Conservation (phyloP, 2,113 vertebrate genomes). For the Fulmarus glacialis region DNA sequence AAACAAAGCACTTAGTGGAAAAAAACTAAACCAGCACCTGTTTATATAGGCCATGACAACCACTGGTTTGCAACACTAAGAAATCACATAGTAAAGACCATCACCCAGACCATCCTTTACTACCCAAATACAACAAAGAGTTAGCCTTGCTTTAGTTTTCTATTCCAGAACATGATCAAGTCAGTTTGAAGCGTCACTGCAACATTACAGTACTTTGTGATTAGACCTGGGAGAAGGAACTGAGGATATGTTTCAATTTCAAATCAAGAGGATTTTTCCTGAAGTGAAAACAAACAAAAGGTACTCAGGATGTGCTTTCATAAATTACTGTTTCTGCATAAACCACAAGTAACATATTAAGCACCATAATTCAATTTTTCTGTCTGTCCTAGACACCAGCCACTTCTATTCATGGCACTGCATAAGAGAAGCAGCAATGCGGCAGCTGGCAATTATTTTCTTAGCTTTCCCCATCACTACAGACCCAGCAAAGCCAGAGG, state of each 20-base stretch:
- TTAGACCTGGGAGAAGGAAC: not conserved
- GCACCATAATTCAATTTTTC: slow-evolving; percentile 34
- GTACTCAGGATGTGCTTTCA: not conserved
- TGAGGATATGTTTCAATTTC: not conserved
- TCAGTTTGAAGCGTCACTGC: not conserved
- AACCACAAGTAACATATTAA: slow-evolving; percentile 32
- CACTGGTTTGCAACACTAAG: not conserved
- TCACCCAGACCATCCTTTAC: not conserved
- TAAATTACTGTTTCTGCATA: not conserved
- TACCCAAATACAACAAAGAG: not conserved
- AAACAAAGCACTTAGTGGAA: not conserved
- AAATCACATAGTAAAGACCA: not conserved
- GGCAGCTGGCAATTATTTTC: not conserved
- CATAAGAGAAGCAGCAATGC: not conserved
- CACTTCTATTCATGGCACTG: not conserved
- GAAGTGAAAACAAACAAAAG: not conserved
- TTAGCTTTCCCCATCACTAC: not conserved
- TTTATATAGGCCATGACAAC: not conserved
- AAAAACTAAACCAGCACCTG: not conserved
- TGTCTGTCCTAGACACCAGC: slow-evolving; percentile 24
- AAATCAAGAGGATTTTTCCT: not conserved
- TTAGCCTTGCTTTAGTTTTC: not conserved
- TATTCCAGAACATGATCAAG: not conserved
- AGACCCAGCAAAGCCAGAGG: not conserved
- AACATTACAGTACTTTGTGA: accelerated